A percentile compares a stretch with the other conserved stretches of the same genome.
These are phyloP conservation scores for Thalassophryne amazonica DNA, from an alignment of 2,797 vertebrate species.

Conservation along the genomic window DNA sequence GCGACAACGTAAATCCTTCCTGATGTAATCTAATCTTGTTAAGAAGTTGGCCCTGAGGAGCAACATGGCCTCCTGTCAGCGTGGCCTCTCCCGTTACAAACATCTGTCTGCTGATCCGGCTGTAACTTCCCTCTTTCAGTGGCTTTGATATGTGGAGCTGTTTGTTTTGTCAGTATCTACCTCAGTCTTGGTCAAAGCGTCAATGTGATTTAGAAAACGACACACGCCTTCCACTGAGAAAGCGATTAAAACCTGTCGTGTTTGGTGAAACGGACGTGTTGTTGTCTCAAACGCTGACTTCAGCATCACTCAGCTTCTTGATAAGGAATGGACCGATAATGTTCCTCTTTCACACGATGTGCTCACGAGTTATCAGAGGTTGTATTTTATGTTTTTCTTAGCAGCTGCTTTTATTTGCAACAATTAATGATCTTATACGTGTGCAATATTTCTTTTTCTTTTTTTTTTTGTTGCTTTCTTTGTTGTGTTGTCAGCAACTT, in stretches of 20 bases:
- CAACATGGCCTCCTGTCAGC: conserved; percentile 52
- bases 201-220: too few species aligned
- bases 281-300: conserved; percentile 1
- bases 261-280: conserved; percentile 1
- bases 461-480: conserved; percentile 49
- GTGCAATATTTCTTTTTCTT: conserved; percentile 69
- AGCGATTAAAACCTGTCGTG: conserved; percentile 18
- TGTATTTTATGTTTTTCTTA: conserved; percentile 48
- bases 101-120: conserved; percentile 53
- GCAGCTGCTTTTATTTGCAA: conserved; percentile 41
- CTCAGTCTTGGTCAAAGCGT: conserved; percentile 75
- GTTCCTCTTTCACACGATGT: conserved; percentile 9
- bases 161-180: conserved; percentile 67
- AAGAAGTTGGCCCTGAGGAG: conserved; percentile 57
- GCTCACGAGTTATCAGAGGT: conserved; percentile 47
- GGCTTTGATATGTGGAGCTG: conserved; percentile 29
- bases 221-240: conserved; percentile 42
- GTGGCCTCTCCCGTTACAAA: conserved; percentile 47
- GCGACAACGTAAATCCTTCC: conserved; percentile 38
- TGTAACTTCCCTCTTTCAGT: conserved; percentile 29
- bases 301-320: background rate
- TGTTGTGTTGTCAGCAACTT: conserved; percentile 4
- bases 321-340: background rate
- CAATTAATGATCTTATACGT: conserved; percentile 53
- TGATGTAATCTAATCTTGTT: conserved; percentile 58